These are phyloP conservation scores for Hermaeophaga mercurialis DNA, from an alignment of 2,888 invertebrate genomes.

Conservation along the genomic window DNA sequence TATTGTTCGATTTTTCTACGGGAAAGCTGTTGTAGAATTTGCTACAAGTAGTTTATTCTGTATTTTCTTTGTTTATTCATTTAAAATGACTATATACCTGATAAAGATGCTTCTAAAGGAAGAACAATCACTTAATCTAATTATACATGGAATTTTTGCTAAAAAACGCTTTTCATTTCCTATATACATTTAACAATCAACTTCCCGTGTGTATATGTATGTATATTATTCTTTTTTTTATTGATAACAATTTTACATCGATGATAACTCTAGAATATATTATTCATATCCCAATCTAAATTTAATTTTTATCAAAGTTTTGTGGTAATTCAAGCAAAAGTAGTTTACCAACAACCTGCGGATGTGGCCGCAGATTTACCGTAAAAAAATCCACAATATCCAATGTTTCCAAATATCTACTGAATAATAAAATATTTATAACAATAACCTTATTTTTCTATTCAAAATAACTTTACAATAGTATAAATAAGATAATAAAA, in stretches of 20 bases:
- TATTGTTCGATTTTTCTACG: no score
- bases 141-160: no score
- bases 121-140: no score
- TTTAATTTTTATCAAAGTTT: slow-evolving; percentile 19
- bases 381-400: slow-evolving; percentile 27
- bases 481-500: not conserved
- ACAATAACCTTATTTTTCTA: not conserved
- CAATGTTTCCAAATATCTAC: slow-evolving; percentile 14
- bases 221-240: not conserved
- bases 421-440: not conserved
- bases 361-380: slow-evolving; percentile 27
- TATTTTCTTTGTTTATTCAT: no score
- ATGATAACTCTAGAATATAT: not conserved
- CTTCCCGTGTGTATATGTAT: not conserved
- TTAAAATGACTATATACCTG: no score
- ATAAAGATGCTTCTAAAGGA: no score
- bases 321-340: slow-evolving; percentile 23
- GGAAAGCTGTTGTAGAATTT: no score
- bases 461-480: no score
- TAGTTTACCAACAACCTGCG: slow-evolving; percentile 27
- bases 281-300: slow-evolving; percentile 4
- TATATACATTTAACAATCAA: not conserved
- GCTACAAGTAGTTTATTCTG: no score
- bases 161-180: no score
- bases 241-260: not conserved